Percentiles rank a stretch among this genome's conserved stretches.
Evolutionary conservation across 1,140 invertebrate genomes (phyloP).

Genomic region (Apis florea): DNA sequence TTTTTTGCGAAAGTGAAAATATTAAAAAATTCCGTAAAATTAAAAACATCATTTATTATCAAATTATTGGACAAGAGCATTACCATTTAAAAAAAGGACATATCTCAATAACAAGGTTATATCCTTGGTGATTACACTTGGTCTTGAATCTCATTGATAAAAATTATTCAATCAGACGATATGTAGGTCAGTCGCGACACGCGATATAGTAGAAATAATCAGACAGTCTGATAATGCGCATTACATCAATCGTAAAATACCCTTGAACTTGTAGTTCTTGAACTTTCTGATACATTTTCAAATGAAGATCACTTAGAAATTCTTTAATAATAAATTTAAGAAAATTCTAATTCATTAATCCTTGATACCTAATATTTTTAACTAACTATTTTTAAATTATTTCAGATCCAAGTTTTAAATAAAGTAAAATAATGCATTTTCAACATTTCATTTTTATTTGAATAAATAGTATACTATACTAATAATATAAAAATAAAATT

Average conservation of each 20-base stretch:
- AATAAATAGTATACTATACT: no score
- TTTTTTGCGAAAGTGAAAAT: no score
- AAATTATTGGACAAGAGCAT: not conserved
- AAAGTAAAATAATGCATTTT: no score
- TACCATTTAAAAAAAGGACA: slow-evolving; percentile 1
- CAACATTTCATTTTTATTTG: no score
- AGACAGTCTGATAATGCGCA: slow-evolving; percentile 1
- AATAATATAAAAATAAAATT: no score
- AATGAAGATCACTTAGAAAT: not conserved
- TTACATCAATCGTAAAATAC: slow-evolving; percentile 15
- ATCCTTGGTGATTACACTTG: slow-evolving; percentile 46
- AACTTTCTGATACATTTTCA: not conserved
- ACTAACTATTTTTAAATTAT: no score
- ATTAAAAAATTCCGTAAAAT: no score
- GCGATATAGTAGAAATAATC: slow-evolving; percentile 36
- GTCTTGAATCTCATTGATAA: slow-evolving; percentile 49
- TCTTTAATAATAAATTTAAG: not conserved
- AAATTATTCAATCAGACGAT: slow-evolving; percentile 60
- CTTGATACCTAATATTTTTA: no score
- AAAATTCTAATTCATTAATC: no score
- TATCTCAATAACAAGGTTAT: not conserved
- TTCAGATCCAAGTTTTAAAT: no score
- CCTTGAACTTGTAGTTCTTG: slow-evolving; percentile 47
- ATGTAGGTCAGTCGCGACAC: slow-evolving; percentile 67
- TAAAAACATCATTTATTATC: no score